Conservation (phyloP, 2,888 invertebrate genomes). For the Taenaris catops region DNA sequence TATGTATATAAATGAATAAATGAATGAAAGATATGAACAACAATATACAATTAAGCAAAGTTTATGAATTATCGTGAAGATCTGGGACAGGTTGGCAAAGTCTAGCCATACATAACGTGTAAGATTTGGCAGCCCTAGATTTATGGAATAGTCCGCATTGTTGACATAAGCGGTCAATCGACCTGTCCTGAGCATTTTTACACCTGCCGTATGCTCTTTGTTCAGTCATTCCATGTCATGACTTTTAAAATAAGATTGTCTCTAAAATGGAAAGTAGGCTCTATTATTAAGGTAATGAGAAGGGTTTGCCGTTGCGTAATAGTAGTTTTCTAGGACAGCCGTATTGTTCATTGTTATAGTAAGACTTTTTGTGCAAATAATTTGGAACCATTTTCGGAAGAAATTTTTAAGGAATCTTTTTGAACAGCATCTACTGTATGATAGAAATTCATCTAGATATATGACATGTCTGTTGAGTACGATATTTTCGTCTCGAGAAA, state of each 20-base stretch:
- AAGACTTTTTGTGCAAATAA: neutral
- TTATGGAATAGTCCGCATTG: conserved; percentile 21
- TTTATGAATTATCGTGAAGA: too few relatives aligned
- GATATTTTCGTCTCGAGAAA: too few relatives aligned
- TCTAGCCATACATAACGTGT: too few relatives aligned
- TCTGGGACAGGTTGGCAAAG: too few relatives aligned
- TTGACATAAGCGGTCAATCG: conserved; percentile 39
- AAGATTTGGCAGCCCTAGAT: conserved; percentile 6
- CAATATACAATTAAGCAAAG: too few relatives aligned
- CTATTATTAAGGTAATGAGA: conserved; percentile 2
- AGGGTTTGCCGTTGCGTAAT: conserved; percentile 1
- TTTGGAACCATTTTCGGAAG: too few relatives aligned
- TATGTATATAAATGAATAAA: too few relatives aligned
- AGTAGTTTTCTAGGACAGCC: neutral
- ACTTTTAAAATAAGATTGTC: conserved; percentile 8
- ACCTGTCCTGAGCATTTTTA: conserved; percentile 47
- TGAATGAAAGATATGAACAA: too few relatives aligned
- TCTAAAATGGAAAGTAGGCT: conserved; percentile 7
- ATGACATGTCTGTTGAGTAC: too few relatives aligned
- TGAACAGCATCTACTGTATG: too few relatives aligned
- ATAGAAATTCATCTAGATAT: too few relatives aligned
- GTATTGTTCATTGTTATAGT: conserved; percentile 3
- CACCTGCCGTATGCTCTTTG: conserved; percentile 44
- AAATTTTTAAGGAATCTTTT: too few relatives aligned
- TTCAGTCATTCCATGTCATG: conserved; percentile 1